Base-by-base conservation (phyloP, 1,140 invertebrate genomes). In the Drosophila pectinifera region DNA sequence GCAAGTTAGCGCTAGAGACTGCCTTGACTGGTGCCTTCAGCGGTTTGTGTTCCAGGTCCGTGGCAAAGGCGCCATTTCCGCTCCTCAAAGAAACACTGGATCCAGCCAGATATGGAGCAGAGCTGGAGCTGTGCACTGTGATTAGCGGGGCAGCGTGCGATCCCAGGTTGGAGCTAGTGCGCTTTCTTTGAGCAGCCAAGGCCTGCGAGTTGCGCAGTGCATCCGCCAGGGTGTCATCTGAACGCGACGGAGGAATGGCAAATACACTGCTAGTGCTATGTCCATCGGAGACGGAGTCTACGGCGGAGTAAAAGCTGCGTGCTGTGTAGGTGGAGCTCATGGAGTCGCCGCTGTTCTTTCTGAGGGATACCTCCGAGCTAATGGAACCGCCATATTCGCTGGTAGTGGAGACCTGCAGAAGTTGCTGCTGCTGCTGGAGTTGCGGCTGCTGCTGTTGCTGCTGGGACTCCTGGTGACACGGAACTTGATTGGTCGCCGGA, bases 181-280 rank as follows among this genome's bases (percentile, higher is more conserved):
- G 92, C 55, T 92, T 91, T 28, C 91, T 80, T 43, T 92, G 92
- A 2, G 72, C 73, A 13, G 73, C 42, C 28, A 77, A 64, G 5
- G 80, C 51, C 62, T 89, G 72, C 16, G 75, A 80, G 43, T 85
- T 76, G 79, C 24, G 92, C 75, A 67, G 91, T 82, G 74, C 95
- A 94, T 80, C 94, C 3, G 95, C 94, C 18, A 97, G 80, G 0
- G 95, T 96, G 76, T 97, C 96, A 86, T 97, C 96, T 63, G 96
- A 96, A 31, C 95, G 94, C 0, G 96, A 96, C 0, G 96, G 95
- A 0, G 95, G 95, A 38, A 96, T 90, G 26, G 95, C 92, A 58
- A 93, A 92, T 10, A 90, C 74, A 24, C 70, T 80, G 68, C 77
- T 91, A 4, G 81, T 79, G 75, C 84, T 91, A 20, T 90, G 79